phyloP scores from a whole-genome alignment of 2,797 vertebrate species.

The Xerus rutilus region DNA sequence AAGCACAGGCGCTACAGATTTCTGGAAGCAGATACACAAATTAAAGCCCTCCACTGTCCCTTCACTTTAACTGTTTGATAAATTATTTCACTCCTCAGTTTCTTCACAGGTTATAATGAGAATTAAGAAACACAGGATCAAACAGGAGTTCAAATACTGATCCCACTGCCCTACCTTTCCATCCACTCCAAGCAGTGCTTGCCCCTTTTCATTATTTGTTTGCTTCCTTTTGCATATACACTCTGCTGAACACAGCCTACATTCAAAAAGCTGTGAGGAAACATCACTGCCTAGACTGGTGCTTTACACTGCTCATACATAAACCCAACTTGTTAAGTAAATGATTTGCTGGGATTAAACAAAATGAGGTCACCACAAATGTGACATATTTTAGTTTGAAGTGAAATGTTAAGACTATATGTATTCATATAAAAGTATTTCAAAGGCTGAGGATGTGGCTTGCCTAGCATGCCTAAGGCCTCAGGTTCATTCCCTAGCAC shows the following conservation, averaged over 20 bases:
- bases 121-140: slow-evolving; percentile 9
- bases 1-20: neutral
- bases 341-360: slow-evolving; percentile 34
- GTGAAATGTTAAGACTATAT: slow-evolving; percentile 32
- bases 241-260: neutral
- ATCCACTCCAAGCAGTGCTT: slow-evolving; percentile 15
- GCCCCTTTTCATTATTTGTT: neutral
- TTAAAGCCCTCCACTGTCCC: neutral
- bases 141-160: neutral
- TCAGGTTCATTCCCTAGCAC: too few species aligned
- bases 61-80: neutral
- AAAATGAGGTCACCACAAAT: slow-evolving; percentile 20
- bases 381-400: slow-evolving; percentile 35
- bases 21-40: slow-evolving; percentile 5
- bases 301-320: neutral
- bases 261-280: slow-evolving; percentile 36
- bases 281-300: neutral
- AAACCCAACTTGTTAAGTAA: slow-evolving; percentile 31
- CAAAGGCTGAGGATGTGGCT: neutral
- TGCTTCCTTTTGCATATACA: neutral
- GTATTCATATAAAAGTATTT: slow-evolving; percentile 50
- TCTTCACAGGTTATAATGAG: slow-evolving; percentile 26
- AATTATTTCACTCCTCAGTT: neutral
- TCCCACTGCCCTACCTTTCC: neutral
- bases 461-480: too few species aligned